Conservation (phyloP, 2,888 invertebrate genomes). For the Ochropleura plecta region DNA sequence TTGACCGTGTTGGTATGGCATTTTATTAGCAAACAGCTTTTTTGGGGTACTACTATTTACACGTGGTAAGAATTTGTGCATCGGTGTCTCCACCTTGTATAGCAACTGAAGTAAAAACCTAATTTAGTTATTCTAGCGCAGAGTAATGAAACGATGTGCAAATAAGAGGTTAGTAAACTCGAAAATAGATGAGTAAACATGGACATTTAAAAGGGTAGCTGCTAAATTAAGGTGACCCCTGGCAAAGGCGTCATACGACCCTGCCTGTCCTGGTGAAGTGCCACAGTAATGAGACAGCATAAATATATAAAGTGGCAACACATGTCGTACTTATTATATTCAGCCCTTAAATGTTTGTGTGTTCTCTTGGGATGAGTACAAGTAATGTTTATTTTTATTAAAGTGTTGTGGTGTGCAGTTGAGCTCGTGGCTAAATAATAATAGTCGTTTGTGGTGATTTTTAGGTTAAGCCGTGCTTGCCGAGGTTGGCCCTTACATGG, state of each 20-base stretch:
- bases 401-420: not conserved
- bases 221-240: conserved; percentile 64
- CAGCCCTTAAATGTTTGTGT: conserved; percentile 19
- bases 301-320: conserved; percentile 56
- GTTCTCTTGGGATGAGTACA: conserved; percentile 13
- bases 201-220: conserved; percentile 57
- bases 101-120: not conserved
- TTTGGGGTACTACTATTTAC: too few species aligned
- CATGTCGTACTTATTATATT: conserved; percentile 48
- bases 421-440: too few species aligned
- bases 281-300: conserved; percentile 56
- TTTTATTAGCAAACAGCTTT: too few species aligned
- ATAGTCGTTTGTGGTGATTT: too few species aligned
- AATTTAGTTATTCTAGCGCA: not conserved
- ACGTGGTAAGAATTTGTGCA: too few species aligned
- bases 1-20: too few species aligned
- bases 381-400: conserved; percentile 35
- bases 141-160: conserved; percentile 23
- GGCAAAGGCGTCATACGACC: conserved; percentile 52
- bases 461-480: too few species aligned
- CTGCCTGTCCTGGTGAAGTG: conserved; percentile 42
- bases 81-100: not conserved
- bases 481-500: too few species aligned
- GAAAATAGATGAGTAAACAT: conserved; percentile 62
- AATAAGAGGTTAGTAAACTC: conserved; percentile 51